Evolutionary conservation across 2,888 invertebrate genomes (phyloP), one percentile per base, ranked within the genome.

Genomic region (Augochlorella aurata): DNA sequence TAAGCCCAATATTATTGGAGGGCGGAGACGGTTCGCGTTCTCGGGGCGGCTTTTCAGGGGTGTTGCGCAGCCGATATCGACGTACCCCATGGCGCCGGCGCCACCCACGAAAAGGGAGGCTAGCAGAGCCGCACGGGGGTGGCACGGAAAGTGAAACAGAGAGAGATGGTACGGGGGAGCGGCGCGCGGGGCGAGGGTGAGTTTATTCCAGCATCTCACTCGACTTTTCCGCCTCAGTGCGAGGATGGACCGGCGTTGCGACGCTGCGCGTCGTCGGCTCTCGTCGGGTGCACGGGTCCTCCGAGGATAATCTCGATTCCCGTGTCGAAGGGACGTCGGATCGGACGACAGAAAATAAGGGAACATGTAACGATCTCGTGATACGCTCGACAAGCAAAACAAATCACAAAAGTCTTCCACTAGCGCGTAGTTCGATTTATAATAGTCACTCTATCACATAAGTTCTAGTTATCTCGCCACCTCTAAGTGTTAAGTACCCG

Each of bases 371-470:
- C 84, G 63, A 65, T 74, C 70, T 74, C 73, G 81, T 79, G 79
- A 79, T 81, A 83, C 70, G 10, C 73, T 74, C 67, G 67, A 29
- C 16, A 69, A 81, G 38, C 63, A 9, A 63, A 29, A 63, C 63
- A 63, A 81, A 93, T 93, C 93, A 93, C 93, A 91, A 88, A 90
- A 92, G 93, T 93, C 93, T 93, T 93, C 93, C 93, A 92, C 79
- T 90, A 88, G 83, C 67, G 66, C 75, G 63, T 82, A 86, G 73
- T 69, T 50, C 61, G 38, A 29, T 58, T 49, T 29, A 76, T 69
- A 79, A 67, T 74, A 78, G n/a, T 58, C 58, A 71, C 9, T 63
- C 74, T 38, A 54, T 73, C 69, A 0, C 80, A 29, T 79, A 82
- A 80, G 68, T 80, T 81, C 68, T 61, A 10, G 78, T 61, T 86